Percentiles rank a stretch among this genome's conserved stretches.
Evolutionary conservation across 2,797 vertebrate species (phyloP).

Genomic region (Forpus xanthops): DNA sequence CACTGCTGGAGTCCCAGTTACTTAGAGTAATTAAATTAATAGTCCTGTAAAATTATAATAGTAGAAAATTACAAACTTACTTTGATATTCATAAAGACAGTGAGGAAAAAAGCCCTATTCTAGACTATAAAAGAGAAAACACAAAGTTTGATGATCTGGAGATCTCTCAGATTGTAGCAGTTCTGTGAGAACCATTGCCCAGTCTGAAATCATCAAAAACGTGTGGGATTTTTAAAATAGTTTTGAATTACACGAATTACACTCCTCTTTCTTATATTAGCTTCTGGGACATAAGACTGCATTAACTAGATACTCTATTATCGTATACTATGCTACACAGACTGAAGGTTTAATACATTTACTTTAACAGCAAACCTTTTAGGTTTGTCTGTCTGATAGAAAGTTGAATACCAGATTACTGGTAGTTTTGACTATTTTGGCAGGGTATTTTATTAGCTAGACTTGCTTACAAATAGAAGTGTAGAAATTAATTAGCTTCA

Average conservation of each 20-base stretch:
- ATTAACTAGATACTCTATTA: neutral
- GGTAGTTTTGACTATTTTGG: neutral
- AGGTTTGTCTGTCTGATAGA: neutral
- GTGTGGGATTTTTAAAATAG: neutral
- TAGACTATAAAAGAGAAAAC: neutral
- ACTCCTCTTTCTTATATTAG: neutral
- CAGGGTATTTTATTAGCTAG: neutral
- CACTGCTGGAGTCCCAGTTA: neutral
- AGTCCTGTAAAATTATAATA: neutral
- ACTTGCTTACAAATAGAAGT: slow-evolving; percentile 17
- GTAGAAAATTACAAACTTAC: neutral
- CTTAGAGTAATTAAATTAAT: neutral
- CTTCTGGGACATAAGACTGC: neutral
- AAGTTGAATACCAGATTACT: neutral
- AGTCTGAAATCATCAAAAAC: neutral
- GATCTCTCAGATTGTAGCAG: neutral
- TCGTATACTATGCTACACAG: neutral
- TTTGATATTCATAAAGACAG: neutral
- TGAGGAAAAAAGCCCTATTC: neutral
- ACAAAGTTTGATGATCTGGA: neutral
- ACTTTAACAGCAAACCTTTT: neutral
- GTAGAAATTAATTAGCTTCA: neutral
- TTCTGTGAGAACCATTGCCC: neutral
- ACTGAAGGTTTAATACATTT: neutral
- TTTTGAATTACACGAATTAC: neutral